Evolutionary conservation across 1,140 invertebrate genomes (phyloP), one percentile per base, ranked within the genome.

Genomic region (Phymorhynchus buccinoides): DNA sequence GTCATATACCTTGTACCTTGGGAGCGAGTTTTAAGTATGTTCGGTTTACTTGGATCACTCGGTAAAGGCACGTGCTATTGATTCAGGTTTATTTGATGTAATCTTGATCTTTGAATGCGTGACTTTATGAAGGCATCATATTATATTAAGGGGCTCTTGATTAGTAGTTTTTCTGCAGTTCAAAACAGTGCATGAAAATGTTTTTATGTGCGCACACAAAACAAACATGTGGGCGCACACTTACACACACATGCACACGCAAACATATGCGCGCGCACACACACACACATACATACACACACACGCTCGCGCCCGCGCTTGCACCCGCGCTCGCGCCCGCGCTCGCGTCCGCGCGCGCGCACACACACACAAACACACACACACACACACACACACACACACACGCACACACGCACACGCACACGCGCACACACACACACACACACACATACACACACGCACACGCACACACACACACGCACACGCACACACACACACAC

Each of bases 401-500:
- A 66, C 62, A 66, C 62, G 30, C 62, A 66, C 30, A 66, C 62
- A 27, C 62, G 27, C 27, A 27, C 62, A 27, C 62, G 27, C 62
- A 27, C 62, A 66, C 62, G 30, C 62, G 30, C 62, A 27, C 62
- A 66, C 62, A 66, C 62, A 66, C 62, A 66, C 62, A 66, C 62
- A 66, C 62, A 66, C 62, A 14, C 62, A 66, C 62, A 66, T n/a
- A 66, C 62, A 66, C 62, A 66, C 62, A 66, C 9, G 27, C 62
- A 66, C 62, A 66, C 62, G 30, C 62, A 14, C 9, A n/a, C 62
- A 66, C 62, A 66, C 62, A 66, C 62, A 66, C 62, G 30, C 62
- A 66, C 62, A 66, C 62, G 30, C 62, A 66, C 62, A 66, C 62
- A n/a, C 62, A 66, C 62, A 66, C 62, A 66, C 62, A 66, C 62